Percentiles rank a stretch among this genome's conserved stretches.
Evolutionary conservation across 2,113 vertebrate genomes (phyloP).

Genomic region (Pyxicephalus adspersus): DNA sequence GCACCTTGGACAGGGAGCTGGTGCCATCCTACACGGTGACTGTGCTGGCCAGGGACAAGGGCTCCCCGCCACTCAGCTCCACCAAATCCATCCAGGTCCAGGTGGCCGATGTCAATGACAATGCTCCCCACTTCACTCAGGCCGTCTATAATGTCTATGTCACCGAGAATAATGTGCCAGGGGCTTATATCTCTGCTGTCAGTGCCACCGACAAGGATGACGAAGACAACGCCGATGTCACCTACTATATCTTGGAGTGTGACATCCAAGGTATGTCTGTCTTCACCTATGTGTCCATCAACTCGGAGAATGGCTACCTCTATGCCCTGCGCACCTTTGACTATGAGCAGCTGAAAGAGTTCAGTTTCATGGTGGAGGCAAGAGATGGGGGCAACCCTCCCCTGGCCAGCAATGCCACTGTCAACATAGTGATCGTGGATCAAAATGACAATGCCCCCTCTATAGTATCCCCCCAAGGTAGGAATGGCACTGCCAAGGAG

Average conservation of each 20-base stretch:
- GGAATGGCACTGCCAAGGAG: slow-evolving; percentile 90
- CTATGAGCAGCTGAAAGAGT: slow-evolving; percentile 95
- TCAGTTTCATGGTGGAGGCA: slow-evolving; percentile 91
- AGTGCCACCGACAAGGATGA: slow-evolving; percentile 90
- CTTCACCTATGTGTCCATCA: slow-evolving; percentile 97
- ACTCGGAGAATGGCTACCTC: slow-evolving; percentile 94
- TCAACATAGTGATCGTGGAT: slow-evolving; percentile 89
- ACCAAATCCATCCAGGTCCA: slow-evolving; percentile 92
- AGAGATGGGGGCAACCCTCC: slow-evolving; percentile 81
- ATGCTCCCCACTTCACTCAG: slow-evolving; percentile 92
- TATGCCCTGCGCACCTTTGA: slow-evolving; percentile 95
- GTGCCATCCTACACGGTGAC: slow-evolving; percentile 90
- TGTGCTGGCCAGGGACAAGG: slow-evolving; percentile 87
- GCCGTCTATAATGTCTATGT: slow-evolving; percentile 91
- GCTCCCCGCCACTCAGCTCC: slow-evolving; percentile 83
- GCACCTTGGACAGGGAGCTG: slow-evolving; percentile 88
- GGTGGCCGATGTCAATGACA: slow-evolving; percentile 95
- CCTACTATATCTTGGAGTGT: slow-evolving; percentile 92
- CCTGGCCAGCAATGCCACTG: slow-evolving; percentile 87
- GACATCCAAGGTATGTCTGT: slow-evolving; percentile 97
- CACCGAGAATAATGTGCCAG: slow-evolving; percentile 96
- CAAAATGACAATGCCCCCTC: slow-evolving; percentile 94
- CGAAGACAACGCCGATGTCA: slow-evolving; percentile 87
- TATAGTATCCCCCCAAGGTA: slow-evolving; percentile 86
- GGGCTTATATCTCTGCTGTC: slow-evolving; percentile 95